A percentile compares a stretch with the other conserved stretches of the same genome.
Conservation (phyloP, 2,888 invertebrate genomes). For the Sinotaia quadrata region DNA sequence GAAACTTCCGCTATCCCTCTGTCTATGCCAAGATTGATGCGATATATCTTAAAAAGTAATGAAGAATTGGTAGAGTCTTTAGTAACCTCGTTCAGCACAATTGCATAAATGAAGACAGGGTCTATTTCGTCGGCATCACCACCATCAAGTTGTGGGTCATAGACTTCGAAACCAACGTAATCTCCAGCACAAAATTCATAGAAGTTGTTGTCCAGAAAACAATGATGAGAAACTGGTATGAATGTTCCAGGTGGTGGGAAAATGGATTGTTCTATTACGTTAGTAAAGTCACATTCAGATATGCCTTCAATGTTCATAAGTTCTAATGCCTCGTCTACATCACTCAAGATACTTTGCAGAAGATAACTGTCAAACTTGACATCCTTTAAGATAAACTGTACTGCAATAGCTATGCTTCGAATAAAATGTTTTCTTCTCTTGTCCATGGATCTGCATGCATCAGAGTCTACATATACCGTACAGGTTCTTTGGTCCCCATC, state of each 20-base stretch:
- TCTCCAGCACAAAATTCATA: conserved; percentile 32
- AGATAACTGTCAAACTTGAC: neutral
- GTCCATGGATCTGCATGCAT: neutral
- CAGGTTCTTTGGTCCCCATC: neutral
- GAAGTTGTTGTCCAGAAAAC: conserved; percentile 39
- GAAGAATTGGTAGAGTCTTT: neutral
- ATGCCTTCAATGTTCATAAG: neutral
- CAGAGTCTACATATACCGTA: neutral
- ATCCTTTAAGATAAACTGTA: conserved; percentile 4
- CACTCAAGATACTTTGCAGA: neutral
- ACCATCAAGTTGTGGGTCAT: conserved; percentile 32
- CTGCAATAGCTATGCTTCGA: neutral
- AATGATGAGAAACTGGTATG: conserved; percentile 38
- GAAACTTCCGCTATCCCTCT: conserved; percentile 12
- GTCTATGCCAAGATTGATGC: conserved; percentile 25
- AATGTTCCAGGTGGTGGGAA: conserved; percentile 39
- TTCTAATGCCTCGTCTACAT: neutral
- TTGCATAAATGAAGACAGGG: conserved; percentile 32
- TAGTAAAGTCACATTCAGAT: neutral
- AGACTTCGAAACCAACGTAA: conserved; percentile 42
- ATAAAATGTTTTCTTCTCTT: neutral
- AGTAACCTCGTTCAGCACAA: conserved; percentile 14
- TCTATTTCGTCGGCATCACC: conserved; percentile 8
- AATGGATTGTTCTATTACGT: neutral
- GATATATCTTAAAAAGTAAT: conserved; percentile 11